Evolutionary conservation across 2,113 vertebrate genomes (phyloP).

Genomic region (Ctenodactylus gundi): DNA sequence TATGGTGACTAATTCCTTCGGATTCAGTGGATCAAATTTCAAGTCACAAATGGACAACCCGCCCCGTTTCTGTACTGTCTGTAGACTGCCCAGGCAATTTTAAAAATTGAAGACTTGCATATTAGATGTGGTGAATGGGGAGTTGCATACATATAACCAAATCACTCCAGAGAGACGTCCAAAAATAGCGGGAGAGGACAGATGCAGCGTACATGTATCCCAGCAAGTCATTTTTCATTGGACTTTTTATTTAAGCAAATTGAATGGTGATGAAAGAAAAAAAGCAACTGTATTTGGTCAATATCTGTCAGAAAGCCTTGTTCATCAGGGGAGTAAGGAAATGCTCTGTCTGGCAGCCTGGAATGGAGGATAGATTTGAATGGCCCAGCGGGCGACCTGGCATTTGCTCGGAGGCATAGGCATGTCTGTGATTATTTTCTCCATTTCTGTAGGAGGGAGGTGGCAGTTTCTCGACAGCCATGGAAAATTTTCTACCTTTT

Average conservation of each 20-base stretch:
- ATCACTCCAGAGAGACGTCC: constrained; percentile 75
- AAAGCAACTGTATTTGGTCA: constrained; percentile 75
- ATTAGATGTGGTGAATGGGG: constrained; percentile 71
- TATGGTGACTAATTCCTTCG: constrained; percentile 78
- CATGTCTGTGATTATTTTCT: not conserved
- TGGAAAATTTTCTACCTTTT: not conserved
- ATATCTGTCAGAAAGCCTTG: constrained; percentile 69
- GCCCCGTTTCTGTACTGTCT: constrained; percentile 41
- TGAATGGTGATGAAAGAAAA: constrained; percentile 77
- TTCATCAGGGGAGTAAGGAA: constrained; percentile 58
- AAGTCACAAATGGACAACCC: constrained; percentile 65
- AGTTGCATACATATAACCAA: constrained; percentile 76
- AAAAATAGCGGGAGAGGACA: constrained; percentile 70
- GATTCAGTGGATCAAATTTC: constrained; percentile 71
- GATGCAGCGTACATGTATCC: constrained; percentile 34
- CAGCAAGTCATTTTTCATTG: constrained; percentile 77
- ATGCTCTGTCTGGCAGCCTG: constrained; percentile 33
- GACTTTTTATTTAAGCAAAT: constrained; percentile 81
- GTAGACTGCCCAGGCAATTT: constrained; percentile 52
- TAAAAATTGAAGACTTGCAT: constrained; percentile 77
- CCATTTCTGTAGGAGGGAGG: not conserved
- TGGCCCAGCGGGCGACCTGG: constrained; percentile 16
- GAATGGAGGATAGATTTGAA: constrained; percentile 48
- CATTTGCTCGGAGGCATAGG: constrained; percentile 45
- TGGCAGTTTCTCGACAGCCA: not conserved